Evolutionary conservation across 2,797 vertebrate species (phyloP), one percentile per base, ranked within the genome.

Genomic region (Arvicola amphibius): DNA sequence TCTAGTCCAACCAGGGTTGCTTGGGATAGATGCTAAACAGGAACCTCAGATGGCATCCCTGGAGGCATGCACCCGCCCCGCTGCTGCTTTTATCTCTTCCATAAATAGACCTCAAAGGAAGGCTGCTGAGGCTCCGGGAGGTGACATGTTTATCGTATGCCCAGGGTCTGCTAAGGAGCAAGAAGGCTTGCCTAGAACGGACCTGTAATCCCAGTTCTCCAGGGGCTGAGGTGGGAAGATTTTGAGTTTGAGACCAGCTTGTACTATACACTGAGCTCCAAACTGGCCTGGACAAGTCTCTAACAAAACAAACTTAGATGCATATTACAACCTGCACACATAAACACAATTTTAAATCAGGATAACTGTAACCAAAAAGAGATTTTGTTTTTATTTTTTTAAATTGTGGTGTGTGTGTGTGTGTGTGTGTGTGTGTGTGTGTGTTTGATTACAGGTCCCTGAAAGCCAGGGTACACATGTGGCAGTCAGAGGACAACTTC

Each of bases 71-170:
- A 46, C 71, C 84, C 43, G 32, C 78, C 79, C 51, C 76, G 56
- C 16, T 17, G 85, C 73, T n/a, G n/a, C 53, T 94, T 93, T 48
- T 14, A 34, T 51, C 17, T 53, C 12, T 63, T 79, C 90, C 51
- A 48, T 84, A 93, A 84, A 92, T 46, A 95, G 63, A 40, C 23
- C 61, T 94, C 34, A 48, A 85, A 88, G 61, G 61, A 94, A 65
- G 40, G 5, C n/a, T 40, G 29, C 1, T 34, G 19, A 48, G 32
- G 61, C 77, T 51, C 84, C 9, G 32, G 0, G 2, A 51, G 53
- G 7, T 65, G 25, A 74, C 53, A 27, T 34, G 69, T 21, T 92
- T 73, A 43, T 43, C 37, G 67, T 17, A 88, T 5, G 14, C 67
- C n/a, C 27, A 23, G 7, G 2, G 25, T 65, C 27, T 59, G 25